A percentile compares a stretch with the other conserved stretches of the same genome.
phyloP scores from a whole-genome alignment of 2,797 vertebrate genomes.

The Molossus alvarezi region DNA sequence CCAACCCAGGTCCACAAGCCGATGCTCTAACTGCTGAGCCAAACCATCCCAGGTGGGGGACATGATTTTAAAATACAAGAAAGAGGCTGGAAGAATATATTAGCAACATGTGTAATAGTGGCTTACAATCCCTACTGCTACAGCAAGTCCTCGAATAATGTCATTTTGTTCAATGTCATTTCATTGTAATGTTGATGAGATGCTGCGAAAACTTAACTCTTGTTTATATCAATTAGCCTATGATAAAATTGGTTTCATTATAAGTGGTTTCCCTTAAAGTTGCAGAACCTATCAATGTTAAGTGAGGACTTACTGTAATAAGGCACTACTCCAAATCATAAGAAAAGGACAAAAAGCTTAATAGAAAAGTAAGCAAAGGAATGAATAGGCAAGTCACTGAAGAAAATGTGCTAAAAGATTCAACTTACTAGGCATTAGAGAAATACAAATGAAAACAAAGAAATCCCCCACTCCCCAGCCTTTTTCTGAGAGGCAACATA shows the following conservation, averaged over 20 bases:
- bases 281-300: no score
- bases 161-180: neutral
- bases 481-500: neutral
- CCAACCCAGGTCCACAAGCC: no score
- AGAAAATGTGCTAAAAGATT: conserved; percentile 14
- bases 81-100: neutral
- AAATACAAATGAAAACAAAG: neutral
- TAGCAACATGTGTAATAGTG: neutral
- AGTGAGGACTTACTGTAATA: no score
- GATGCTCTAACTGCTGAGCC: no score
- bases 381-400: neutral
- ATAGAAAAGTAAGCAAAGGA: neutral
- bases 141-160: neutral
- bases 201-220: no score
- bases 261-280: no score
- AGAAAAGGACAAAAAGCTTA: conserved; percentile 31
- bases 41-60: no score
- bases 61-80: conserved; percentile 46
- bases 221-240: no score
- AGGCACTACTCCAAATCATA: neutral
- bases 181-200: no score
- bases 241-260: no score
- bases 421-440: neutral
- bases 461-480: neutral
- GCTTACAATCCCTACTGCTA: neutral